A percentile compares a stretch with the other conserved stretches of the same genome.
Evolutionary conservation across 1,140 invertebrate genomes (phyloP).

Genomic region (Matsumurasca onukii): DNA sequence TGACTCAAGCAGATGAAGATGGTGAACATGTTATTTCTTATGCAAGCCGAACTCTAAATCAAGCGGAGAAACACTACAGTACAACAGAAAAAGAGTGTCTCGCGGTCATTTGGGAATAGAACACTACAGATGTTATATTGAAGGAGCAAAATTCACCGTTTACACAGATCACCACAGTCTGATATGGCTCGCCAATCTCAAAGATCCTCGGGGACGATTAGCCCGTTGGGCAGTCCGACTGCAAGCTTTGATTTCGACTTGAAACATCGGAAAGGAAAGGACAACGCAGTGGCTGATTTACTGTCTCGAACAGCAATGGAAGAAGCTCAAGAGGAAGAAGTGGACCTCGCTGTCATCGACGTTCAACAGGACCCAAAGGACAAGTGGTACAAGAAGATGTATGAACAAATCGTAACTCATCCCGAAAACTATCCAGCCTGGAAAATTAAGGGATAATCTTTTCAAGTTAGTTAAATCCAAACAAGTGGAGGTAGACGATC

Average conservation of each 20-base stretch:
- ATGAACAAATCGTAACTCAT: not conserved
- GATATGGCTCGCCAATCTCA: conserved; percentile 49
- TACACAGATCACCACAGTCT: conserved; percentile 51
- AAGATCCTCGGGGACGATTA: conserved; percentile 48
- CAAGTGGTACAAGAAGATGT: not conserved
- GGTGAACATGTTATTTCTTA: conserved; percentile 46
- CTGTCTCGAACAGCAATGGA: not conserved
- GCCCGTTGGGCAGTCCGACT: conserved; percentile 44
- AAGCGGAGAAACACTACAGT: conserved; percentile 50
- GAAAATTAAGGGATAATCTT: not conserved
- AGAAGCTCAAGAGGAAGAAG: too few relatives aligned
- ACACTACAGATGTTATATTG: conserved; percentile 44
- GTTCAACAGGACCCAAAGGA: not conserved
- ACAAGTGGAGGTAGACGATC: not conserved
- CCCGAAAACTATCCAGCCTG: not conserved
- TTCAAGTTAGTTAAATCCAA: not conserved
- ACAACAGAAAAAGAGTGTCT: conserved; percentile 51
- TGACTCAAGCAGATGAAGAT: conserved; percentile 41
- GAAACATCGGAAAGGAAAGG: conserved; percentile 37
- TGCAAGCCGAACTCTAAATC: conserved; percentile 47
- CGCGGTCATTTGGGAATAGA: conserved; percentile 48
- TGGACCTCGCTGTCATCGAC: too few relatives aligned
- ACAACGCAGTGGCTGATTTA: conserved; percentile 37
- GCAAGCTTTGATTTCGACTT: conserved; percentile 42
- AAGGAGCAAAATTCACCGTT: conserved; percentile 46